These are phyloP conservation scores for Orius insidiosus DNA, from an alignment of 1,140 invertebrate species.

Conservation along the genomic window DNA sequence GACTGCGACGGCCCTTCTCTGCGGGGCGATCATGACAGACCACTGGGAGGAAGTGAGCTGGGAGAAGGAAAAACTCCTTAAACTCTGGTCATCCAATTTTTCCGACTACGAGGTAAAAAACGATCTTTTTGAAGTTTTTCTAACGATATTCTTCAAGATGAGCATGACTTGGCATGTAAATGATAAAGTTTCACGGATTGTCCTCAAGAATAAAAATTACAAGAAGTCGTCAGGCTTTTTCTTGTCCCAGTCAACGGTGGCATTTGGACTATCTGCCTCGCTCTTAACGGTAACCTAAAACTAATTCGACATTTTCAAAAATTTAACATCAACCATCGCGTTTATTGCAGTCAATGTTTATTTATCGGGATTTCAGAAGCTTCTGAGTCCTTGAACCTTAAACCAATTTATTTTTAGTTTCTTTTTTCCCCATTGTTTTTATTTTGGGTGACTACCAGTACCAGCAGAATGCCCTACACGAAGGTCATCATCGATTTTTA, in stretches of 20 bases:
- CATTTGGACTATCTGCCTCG: conserved; percentile 70
- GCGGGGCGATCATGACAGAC: conserved; percentile 64
- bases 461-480: neutral
- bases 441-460: neutral
- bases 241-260: conserved; percentile 70
- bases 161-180: conserved; percentile 25
- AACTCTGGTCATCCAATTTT: conserved; percentile 3
- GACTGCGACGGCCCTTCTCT: conserved; percentile 55
- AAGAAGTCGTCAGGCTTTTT: conserved; percentile 29
- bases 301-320: neutral
- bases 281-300: conserved; percentile 41
- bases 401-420: neutral
- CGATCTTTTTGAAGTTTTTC: neutral
- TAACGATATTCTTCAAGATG: conserved; percentile 10
- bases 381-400: neutral
- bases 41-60: conserved; percentile 70
- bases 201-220: conserved; percentile 29
- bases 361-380: neutral
- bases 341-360: neutral
- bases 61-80: conserved; percentile 30
- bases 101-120: conserved; percentile 23
- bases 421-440: neutral
- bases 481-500: conserved; percentile 2
- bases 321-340: neutral
- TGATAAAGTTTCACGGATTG: conserved; percentile 21